Evolutionary conservation across 2,888 invertebrate species (phyloP), one percentile per base, ranked within the genome.

Genomic region (Leptothorax acervorum): DNA sequence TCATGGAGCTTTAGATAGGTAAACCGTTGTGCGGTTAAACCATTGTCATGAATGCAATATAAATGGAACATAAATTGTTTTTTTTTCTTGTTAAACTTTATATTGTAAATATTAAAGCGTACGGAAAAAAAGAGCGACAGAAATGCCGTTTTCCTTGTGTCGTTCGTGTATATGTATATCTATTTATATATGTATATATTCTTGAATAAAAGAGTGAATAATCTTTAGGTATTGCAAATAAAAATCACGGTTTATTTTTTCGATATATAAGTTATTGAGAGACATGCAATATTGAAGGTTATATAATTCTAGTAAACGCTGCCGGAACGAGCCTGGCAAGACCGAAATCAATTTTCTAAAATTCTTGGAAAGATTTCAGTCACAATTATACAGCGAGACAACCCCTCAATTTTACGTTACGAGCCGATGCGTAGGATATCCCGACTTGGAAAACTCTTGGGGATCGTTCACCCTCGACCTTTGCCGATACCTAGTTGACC

Each of bases 391-490:
- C 15, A 63, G 39, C 51, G n/a, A 28, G 39, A 9, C 48, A 18
- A 28, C 4, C 42, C 78, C 9, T 42, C 42, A 78, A 78, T 60
- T 60, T 79, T 15, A 71, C 35, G 73, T 60, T 57, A 28, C 60
- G n/a, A 65, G 18, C 18, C 28, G 28, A n/a, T 53, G 35, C 68
- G 45, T 45, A 60, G 55, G 35, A 23, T 73, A 48, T 79, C 65
- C 35, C 78, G 66, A 39, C 57, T 42, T 65, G 83, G 83, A 85
- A 86, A 87, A 87, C 57, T 75, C 74, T 42, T n/a, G 60, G 39
- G 76, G 87, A 86, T 85, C 87, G 83, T 86, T 83, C 82, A 87
- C 86, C 89, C 66, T 42, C 86, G 87, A 89, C 86, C 88, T 85
- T 85, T 87, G 35, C 62, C 85, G 71, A 86, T 81, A 76, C 81